Evolutionary conservation across 2,888 invertebrate genomes (phyloP).

Genomic region (Amphiduros pacificus): DNA sequence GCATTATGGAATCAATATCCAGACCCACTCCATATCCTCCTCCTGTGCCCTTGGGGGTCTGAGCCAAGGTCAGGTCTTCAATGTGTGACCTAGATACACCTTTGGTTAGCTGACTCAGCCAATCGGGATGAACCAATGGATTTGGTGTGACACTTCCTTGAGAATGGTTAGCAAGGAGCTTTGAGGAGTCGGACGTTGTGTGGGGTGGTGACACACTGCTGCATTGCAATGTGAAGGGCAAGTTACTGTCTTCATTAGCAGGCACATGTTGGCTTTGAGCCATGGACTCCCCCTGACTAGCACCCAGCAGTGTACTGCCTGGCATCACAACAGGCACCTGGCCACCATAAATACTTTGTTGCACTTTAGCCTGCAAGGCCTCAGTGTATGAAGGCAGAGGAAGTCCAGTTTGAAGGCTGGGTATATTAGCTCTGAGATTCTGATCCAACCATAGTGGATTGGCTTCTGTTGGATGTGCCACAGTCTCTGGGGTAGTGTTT

Average conservation of each 20-base stretch:
- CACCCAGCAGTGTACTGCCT: not conserved
- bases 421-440: no score
- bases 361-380: constrained; percentile 5
- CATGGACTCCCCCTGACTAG: not conserved
- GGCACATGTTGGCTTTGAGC: not conserved
- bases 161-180: not conserved
- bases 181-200: not conserved
- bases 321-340: not conserved
- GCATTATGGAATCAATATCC: constrained; percentile 47
- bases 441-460: no score
- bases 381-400: constrained; percentile 3
- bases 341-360: no score
- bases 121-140: not conserved
- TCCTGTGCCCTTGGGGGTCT: constrained; percentile 55
- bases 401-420: no score
- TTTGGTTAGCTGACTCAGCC: not conserved
- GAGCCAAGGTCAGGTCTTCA: constrained; percentile 33
- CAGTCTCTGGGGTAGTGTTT: not conserved
- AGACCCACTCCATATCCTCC: constrained; percentile 55
- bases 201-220: not conserved
- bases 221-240: not conserved
- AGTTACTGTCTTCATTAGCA: not conserved
- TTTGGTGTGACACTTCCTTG: not conserved
- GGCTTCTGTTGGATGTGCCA: not conserved
- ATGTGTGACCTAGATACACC: not conserved